Conservation (phyloP, 2,888 invertebrate genomes). For the Drosophila lacicola region DNA sequence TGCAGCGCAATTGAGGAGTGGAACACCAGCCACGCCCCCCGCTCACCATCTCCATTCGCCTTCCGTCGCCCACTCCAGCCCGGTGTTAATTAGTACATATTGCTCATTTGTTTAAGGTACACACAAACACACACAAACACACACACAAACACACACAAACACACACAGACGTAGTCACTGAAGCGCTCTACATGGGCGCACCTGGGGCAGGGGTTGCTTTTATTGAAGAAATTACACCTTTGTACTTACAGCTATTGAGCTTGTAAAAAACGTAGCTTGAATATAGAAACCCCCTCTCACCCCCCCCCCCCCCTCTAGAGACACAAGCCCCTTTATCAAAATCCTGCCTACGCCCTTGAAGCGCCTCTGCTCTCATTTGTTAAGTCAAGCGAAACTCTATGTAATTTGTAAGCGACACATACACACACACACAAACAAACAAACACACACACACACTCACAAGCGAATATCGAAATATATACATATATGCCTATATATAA, state of each 20-base stretch:
- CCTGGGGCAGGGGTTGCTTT: neutral
- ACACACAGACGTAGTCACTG: neutral
- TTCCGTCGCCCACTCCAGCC: slow-evolving; percentile 31
- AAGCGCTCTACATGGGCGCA: neutral
- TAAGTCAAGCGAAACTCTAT: slow-evolving; percentile 52
- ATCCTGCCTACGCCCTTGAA: slow-evolving; percentile 9
- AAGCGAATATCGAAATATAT: slow-evolving; percentile 72
- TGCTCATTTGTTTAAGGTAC: slow-evolving; percentile 49
- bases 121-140: slow-evolving; percentile 17
- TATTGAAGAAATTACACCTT: neutral
- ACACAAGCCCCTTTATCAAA: neutral
- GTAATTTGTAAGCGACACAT: slow-evolving; percentile 58
- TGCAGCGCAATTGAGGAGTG: slow-evolving; percentile 56
- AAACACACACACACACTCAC: slow-evolving; percentile 20
- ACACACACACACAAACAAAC: slow-evolving; percentile 36
- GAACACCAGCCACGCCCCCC: neutral
- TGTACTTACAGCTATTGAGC: too few relatives aligned
- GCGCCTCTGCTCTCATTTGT: slow-evolving; percentile 45
- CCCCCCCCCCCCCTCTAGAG: neutral
- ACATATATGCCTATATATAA: slow-evolving; percentile 25
- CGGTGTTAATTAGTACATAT: slow-evolving; percentile 71
- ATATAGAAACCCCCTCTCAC: too few relatives aligned
- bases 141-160: slow-evolving; percentile 4
- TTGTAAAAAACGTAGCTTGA: too few relatives aligned
- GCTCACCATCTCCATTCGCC: neutral